Evolutionary conservation across 2,113 vertebrate species (phyloP).

Genomic region (Loxodonta africana): DNA sequence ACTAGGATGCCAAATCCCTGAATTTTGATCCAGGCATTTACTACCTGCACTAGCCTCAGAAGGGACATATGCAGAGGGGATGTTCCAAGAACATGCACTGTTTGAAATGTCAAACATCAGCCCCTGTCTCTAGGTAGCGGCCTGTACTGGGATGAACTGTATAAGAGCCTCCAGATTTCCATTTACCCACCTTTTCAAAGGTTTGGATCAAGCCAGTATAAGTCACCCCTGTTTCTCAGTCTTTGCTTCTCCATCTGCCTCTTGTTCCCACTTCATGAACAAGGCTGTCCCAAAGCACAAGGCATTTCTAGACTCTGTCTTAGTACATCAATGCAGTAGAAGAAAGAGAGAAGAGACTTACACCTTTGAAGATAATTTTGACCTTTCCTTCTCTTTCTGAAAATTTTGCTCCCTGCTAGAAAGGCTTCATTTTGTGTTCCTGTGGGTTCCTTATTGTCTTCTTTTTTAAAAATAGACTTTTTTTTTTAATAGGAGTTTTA

Average conservation of each 20-base stretch:
- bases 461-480: too few species aligned
- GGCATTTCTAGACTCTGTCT: background rate
- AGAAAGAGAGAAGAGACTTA: background rate
- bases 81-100: background rate
- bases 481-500: too few species aligned
- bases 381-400: background rate
- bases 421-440: background rate
- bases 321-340: too few species aligned
- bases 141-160: background rate
- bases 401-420: background rate
- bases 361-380: background rate
- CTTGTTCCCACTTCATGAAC: background rate
- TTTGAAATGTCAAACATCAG: background rate
- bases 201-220: background rate
- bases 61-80: background rate
- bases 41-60: background rate
- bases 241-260: background rate
- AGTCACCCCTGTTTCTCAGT: background rate
- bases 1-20: background rate
- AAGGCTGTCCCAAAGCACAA: background rate
- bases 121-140: background rate
- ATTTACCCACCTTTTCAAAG: background rate
- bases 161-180: background rate
- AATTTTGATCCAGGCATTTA: background rate
- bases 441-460: background rate